Base-by-base conservation (phyloP, 2,888 invertebrate genomes). In the Norana najaformis region DNA sequence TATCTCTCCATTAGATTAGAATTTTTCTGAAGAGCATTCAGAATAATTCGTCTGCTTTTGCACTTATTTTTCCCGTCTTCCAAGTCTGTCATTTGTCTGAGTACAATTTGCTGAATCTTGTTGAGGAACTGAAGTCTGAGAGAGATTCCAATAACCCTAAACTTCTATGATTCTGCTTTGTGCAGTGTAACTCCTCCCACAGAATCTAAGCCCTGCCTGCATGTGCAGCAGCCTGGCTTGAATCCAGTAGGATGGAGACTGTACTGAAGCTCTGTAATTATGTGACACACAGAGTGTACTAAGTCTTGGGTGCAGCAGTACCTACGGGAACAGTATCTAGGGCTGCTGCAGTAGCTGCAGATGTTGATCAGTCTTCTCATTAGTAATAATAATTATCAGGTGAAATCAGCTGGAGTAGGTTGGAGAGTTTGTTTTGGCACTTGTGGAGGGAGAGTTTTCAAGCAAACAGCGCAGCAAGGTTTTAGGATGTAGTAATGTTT, bases 231-330 rank as follows among this genome's bases (percentile, higher is more conserved):
- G 69, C 16, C n/a, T 69, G 69, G 69, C 69, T 8, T 69, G 69
- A n/a, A 47, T 23, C 20, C 47, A 47, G 23, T 6, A 47, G 47
- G 47, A 69, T n/a, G n/a, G 16, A 30, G 69, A n/a, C 69, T n/a
- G 69, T 69, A 69, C 30, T 11, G 69, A 30, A n/a, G 69, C 30
- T 11, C 30, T 69, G 8, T 69, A 69, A 69, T 69, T n/a, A n/a
- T 69, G 69, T 69, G 69, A 69, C n/a, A n/a, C 69, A 69, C 69
- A 69, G 69, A 69, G n/a, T 69, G 69, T 69, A 69, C 69, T 69
- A 69, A 69, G n/a, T 69, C 16, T 47, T 69, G 30, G n/a, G 69
- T 69, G 69, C 69, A 69, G n/a, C 30, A 69, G 69, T 69, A 69
- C 69, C 69, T 69, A n/a, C 30, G n/a, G 8, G n/a, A 69, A 69